Conservation (phyloP, 2,797 vertebrate genomes). For the Mionectes olivaceus region DNA sequence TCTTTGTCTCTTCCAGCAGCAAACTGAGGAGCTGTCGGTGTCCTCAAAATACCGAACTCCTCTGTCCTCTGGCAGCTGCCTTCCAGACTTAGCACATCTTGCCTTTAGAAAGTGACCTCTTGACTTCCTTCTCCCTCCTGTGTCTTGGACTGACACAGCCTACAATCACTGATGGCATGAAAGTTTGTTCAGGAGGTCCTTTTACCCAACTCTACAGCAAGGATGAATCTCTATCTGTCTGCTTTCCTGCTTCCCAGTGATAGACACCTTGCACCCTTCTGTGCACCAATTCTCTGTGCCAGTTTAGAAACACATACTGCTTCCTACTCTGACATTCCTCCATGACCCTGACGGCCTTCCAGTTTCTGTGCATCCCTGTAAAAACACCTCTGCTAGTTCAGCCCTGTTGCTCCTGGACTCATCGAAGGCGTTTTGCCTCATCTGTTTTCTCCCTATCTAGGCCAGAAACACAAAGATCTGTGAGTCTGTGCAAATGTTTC, state of each 20-base stretch:
- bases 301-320: neutral
- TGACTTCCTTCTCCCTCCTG: neutral
- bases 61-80: neutral
- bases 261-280: neutral
- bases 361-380: neutral
- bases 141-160: neutral
- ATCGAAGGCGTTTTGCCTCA: neutral
- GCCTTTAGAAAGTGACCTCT: neutral
- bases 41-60: neutral
- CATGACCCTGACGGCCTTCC: neutral
- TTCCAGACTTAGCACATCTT: neutral
- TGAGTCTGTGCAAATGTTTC: neutral
- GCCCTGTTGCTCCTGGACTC: neutral
- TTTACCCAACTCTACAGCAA: neutral
- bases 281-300: accelerated
- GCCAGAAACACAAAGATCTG: neutral
- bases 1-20: neutral
- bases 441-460: neutral
- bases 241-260: neutral
- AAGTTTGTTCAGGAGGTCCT: neutral
- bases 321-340: neutral
- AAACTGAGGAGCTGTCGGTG: neutral
- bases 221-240: neutral
- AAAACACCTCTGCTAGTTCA: neutral
- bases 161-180: neutral